Conservation (phyloP, 1,140 invertebrate species). For the Rhopalosiphum padi region DNA sequence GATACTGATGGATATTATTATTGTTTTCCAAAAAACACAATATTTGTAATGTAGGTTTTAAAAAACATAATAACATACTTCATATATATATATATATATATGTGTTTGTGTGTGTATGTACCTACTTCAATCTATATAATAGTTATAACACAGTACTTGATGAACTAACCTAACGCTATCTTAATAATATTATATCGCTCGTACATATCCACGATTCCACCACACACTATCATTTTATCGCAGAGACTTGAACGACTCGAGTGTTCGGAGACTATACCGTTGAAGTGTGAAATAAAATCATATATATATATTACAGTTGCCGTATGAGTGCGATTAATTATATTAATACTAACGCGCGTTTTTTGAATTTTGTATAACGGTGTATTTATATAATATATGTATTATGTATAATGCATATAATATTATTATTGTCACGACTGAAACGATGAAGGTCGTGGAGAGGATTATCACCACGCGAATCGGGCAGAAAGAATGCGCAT, state of each 20-base stretch:
- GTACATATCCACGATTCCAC: background rate
- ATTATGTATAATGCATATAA: conserved; percentile 4
- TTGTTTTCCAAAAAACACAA: too few species aligned
- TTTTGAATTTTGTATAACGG: background rate
- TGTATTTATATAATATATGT: background rate
- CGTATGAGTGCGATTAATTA: background rate
- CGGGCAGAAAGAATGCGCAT: background rate
- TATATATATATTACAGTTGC: too few species aligned
- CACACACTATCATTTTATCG: background rate
- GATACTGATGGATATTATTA: too few species aligned
- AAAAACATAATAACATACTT: too few species aligned
- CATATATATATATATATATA: too few species aligned
- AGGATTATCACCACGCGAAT: background rate
- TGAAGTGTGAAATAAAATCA: too few species aligned
- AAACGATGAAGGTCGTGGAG: background rate
- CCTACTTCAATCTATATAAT: too few species aligned
- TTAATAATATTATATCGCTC: background rate
- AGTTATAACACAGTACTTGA: background rate
- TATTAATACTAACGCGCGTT: background rate
- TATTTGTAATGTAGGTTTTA: too few species aligned
- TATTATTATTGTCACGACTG: conserved; percentile 1
- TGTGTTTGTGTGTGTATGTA: too few species aligned
- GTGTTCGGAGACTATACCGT: too few species aligned
- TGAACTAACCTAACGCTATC: background rate
- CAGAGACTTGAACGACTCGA: background rate